Evolutionary conservation across 2,888 invertebrate species (phyloP), one percentile per base, ranked within the genome.

Genomic region (Aspidapion aeneum): DNA sequence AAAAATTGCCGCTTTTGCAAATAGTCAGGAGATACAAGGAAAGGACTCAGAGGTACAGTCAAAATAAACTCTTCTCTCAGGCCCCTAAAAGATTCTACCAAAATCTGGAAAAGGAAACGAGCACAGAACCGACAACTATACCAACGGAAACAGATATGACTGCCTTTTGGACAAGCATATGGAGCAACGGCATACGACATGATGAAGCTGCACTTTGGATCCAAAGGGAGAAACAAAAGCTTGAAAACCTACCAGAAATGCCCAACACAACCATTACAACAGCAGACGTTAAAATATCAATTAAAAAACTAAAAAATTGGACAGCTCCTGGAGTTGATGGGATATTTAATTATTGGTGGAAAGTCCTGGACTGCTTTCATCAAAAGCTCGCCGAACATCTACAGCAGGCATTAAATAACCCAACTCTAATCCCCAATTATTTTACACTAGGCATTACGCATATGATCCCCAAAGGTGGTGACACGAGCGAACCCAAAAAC

Each of bases 391-490:
- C 56, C n/a, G 9, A 18, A 3, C 56, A 56, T 5, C 56, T 56
- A 7, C 19, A 56, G 9, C 16, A 18, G 18, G 56, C 56, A 56
- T 17, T 56, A 16, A 56, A 20, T 19, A 18, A 56, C n/a, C 56
- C 56, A 20, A 18, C 3, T 5, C n/a, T 5, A 18, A 56, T 56
- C n/a, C 20, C 56, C 5, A 18, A 56, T 9, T 56, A 20, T 21
- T 56, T 56, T 19, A 56, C 56, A 5, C 19, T 20, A n/a, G 21
- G 56, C 3, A 56, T 19, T 19, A 59, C 64, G 21, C 19, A 20
- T 12, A 52, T 62, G 48, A 55, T 63, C 57, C 63, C 65, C 12
- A 65, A 65, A 50, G 50, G 17, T n/a, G 54, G 57, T 9, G 57
- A 65, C 35, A 18, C 16, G 16, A 54, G 18, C 48, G 56, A 65